Evolutionary conservation across 2,113 vertebrate genomes (phyloP).

Genomic region (Cyanoliseus patagonus): DNA sequence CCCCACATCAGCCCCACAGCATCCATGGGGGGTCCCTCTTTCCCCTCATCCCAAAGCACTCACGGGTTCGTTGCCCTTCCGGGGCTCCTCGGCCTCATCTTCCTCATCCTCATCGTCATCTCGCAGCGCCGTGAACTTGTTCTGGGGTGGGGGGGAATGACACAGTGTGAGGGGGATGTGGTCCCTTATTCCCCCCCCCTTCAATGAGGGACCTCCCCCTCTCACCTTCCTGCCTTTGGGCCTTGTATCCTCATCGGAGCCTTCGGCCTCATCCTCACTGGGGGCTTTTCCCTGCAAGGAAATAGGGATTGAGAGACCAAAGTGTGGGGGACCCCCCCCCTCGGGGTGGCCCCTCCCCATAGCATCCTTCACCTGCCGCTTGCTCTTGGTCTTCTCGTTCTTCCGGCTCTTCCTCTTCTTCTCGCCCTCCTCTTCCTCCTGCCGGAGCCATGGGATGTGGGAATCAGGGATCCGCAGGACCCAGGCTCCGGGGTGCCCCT

Average conservation of each 20-base stretch:
- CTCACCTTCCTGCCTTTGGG: not conserved
- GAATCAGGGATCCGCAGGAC: not conserved
- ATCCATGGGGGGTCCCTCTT: rapidly evolving
- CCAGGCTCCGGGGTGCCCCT: not conserved
- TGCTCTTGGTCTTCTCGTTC: not conserved
- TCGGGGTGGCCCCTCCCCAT: rapidly evolving
- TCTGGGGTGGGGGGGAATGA: not conserved
- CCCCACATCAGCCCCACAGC: not conserved
- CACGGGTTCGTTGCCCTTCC: not conserved
- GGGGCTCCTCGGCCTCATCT: not conserved
- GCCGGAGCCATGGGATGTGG: no score
- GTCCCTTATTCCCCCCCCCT: no score
- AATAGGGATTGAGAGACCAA: not conserved
- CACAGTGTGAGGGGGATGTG: not conserved
- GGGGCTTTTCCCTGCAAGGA: not conserved
- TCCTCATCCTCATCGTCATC: not conserved
- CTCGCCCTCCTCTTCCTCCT: not conserved
- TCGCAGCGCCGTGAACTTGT: not conserved
- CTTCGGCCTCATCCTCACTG: not conserved
- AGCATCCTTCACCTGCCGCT: not conserved
- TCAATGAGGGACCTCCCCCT: rapidly evolving
- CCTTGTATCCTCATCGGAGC: not conserved
- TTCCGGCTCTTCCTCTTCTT: not conserved
- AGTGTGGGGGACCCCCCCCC: not conserved
- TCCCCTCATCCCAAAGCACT: not conserved